These are phyloP conservation scores for Probosciger aterrimus DNA, from an alignment of 2,113 vertebrate species.

Conservation along the genomic window DNA sequence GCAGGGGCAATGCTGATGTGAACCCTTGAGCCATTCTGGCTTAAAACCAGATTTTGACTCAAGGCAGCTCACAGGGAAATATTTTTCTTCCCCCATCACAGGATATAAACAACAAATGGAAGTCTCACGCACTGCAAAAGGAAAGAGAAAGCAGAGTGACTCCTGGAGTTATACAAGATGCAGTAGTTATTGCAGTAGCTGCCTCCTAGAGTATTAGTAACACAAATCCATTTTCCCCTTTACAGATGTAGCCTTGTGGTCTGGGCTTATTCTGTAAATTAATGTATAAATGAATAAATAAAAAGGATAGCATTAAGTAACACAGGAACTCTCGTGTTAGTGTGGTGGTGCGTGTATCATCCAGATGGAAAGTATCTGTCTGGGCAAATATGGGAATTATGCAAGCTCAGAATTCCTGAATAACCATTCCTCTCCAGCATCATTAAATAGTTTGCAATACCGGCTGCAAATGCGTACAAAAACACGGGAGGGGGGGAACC, in stretches of 20 bases:
- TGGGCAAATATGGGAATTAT: conserved; percentile 19
- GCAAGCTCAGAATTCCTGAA: conserved; percentile 19
- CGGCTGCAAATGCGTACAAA: not conserved
- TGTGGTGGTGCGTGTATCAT: not conserved
- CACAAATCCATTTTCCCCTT: not conserved
- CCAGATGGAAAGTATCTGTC: conserved; percentile 32
- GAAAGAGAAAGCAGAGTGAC: not conserved
- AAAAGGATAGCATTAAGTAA: not conserved
- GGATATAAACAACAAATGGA: not conserved
- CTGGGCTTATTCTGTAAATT: not conserved
- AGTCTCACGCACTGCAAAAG: not conserved
- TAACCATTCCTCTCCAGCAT: not conserved
- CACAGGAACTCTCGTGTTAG: not conserved
- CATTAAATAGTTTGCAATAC: not conserved
- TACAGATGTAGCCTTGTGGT: not conserved
- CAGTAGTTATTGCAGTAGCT: not conserved
- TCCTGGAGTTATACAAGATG: not conserved
- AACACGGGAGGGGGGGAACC: not conserved
- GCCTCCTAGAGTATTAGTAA: not conserved
- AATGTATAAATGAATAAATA: conserved; percentile 1
- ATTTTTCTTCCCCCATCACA: not conserved
- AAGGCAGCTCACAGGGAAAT: not conserved
- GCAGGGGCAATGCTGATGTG: not conserved
- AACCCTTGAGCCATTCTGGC: not conserved
- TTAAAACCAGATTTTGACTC: not conserved